Conservation (phyloP, 2,113 vertebrate genomes). For the Mustela lutreola region DNA sequence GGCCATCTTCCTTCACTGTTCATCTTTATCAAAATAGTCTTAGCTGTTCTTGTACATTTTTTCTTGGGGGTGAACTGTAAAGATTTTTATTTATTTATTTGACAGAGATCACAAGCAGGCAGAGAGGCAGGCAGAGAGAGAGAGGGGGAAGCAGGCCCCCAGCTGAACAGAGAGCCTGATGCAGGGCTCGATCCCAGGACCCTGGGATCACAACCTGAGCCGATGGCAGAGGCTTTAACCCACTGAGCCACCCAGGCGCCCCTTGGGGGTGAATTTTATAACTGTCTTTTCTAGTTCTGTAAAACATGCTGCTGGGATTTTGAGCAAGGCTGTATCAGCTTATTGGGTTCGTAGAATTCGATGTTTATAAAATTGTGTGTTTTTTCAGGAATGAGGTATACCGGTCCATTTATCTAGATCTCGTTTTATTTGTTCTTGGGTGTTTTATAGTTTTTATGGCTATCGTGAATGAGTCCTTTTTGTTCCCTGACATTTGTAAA, state of each 20-base stretch:
- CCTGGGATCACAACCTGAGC: too few species aligned
- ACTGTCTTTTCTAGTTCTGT: slow-evolving; percentile 11
- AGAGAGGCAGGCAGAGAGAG: too few species aligned
- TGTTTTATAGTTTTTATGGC: not conserved
- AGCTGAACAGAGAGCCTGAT: too few species aligned
- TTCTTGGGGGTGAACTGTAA: not conserved
- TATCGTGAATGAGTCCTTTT: not conserved
- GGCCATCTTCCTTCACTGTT: not conserved
- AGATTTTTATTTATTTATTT: too few species aligned
- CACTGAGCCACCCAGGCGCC: too few species aligned
- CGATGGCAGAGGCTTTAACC: too few species aligned
- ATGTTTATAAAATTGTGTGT: not conserved
- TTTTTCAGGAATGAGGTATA: not conserved
- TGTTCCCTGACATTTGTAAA: slow-evolving; percentile 44
- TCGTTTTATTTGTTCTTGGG: slow-evolving; percentile 7
- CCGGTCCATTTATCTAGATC: not conserved
- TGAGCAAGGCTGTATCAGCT: not conserved
- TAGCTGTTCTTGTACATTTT: slow-evolving; percentile 5
- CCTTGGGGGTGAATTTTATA: not conserved
- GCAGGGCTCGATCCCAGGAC: too few species aligned
- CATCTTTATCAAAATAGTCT: slow-evolving; percentile 30
- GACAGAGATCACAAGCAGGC: too few species aligned
- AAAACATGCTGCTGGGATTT: not conserved
- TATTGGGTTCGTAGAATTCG: not conserved
- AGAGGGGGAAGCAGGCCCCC: too few species aligned